Percentiles rank a stretch among this genome's conserved stretches.
phyloP scores from a whole-genome alignment of 2,797 vertebrate species.

The Myotis daubentonii region DNA sequence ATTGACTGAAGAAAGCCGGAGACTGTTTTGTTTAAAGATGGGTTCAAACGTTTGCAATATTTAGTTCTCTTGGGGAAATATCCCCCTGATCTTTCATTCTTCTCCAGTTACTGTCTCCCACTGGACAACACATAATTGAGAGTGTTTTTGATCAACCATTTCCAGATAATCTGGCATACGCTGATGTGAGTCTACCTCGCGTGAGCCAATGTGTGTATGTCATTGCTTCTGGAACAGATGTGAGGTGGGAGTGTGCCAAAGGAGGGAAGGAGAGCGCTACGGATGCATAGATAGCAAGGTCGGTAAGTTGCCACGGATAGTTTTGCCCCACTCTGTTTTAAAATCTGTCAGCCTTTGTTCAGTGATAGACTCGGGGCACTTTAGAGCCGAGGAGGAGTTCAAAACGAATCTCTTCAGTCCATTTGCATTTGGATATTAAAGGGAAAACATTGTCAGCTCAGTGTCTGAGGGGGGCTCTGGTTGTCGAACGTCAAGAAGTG shows the following conservation, averaged over 20 bases:
- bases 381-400: background rate
- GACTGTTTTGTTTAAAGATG: background rate
- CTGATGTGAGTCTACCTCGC: background rate
- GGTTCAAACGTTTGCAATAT: background rate
- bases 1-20: background rate
- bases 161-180: background rate
- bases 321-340: background rate
- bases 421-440: background rate
- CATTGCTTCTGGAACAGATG: background rate
- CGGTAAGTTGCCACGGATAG: background rate
- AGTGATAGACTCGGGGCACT: background rate
- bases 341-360: background rate
- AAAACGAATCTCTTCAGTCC: background rate
- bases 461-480: background rate
- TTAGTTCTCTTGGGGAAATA: background rate
- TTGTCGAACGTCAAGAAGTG: background rate
- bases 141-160: background rate
- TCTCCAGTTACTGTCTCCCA: background rate
- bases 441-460: background rate
- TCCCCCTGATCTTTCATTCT: background rate
- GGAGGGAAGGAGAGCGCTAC: background rate
- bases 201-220: fast-evolving
- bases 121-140: background rate
- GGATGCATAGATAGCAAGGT: too few species aligned
- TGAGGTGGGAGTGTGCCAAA: background rate